These are phyloP conservation scores for Campoletis sonorensis DNA, from an alignment of 1,140 invertebrate genomes.

Conservation along the genomic window DNA sequence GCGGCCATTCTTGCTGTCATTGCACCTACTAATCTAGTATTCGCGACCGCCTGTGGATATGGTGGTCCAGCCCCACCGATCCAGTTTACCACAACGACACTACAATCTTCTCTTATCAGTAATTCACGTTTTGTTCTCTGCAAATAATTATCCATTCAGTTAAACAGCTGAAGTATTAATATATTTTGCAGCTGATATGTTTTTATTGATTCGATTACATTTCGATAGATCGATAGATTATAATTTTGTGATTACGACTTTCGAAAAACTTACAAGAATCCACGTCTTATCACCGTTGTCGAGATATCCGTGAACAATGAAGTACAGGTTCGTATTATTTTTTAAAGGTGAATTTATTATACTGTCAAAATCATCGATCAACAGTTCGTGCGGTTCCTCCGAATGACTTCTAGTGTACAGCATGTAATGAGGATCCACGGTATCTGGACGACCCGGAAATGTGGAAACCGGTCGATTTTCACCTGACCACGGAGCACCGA, in stretches of 20 bases:
- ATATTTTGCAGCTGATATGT: not conserved
- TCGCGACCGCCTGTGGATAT: constrained; percentile 93
- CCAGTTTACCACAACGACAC: constrained; percentile 91
- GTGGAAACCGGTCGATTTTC: constrained; percentile 86
- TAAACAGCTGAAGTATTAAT: too few species aligned
- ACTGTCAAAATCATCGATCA: constrained; percentile 81
- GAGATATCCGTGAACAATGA: constrained; percentile 91
- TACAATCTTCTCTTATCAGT: constrained; percentile 81
- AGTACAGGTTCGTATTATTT: constrained; percentile 81
- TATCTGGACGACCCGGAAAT: constrained; percentile 83
- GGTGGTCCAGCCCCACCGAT: constrained; percentile 88
- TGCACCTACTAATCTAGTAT: constrained; percentile 90
- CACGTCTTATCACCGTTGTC: constrained; percentile 88
- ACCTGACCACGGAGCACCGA: constrained; percentile 87
- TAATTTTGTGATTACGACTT: not conserved
- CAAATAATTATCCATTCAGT: constrained; percentile 31
- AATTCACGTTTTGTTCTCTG: constrained; percentile 81
- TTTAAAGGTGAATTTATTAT: constrained; percentile 80
- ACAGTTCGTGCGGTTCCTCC: constrained; percentile 78
- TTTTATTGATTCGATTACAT: too few species aligned
- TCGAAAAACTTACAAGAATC: constrained; percentile 78
- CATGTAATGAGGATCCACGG: constrained; percentile 78
- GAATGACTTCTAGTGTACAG: constrained; percentile 77
- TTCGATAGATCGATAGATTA: too few species aligned
- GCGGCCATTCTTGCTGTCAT: constrained; percentile 86